These are phyloP conservation scores for Cheilosia impressa DNA, from an alignment of 2,888 invertebrate species.

Conservation along the genomic window DNA sequence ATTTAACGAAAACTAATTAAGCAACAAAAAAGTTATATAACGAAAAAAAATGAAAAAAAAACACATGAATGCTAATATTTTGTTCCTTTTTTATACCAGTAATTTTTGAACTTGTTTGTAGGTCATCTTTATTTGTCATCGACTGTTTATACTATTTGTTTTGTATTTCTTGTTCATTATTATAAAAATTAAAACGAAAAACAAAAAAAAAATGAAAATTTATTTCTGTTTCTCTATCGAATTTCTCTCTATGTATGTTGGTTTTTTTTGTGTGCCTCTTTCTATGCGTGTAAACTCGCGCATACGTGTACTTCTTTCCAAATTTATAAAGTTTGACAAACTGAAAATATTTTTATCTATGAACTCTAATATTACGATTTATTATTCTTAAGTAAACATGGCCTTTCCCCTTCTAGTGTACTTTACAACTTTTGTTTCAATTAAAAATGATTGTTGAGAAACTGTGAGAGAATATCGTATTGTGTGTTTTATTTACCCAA, in stretches of 20 bases:
- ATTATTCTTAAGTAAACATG: slow-evolving; percentile 64
- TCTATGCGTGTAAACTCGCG: slow-evolving; percentile 46
- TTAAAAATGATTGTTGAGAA: slow-evolving; percentile 33
- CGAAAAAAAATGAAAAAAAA: slow-evolving; percentile 22
- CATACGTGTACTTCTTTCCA: slow-evolving; percentile 61
- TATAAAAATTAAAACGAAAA: slow-evolving; percentile 15
- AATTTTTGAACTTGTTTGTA: slow-evolving; percentile 35
- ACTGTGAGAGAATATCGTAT: slow-evolving; percentile 5
- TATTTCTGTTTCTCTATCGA: slow-evolving; percentile 42
- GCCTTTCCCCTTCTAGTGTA: slow-evolving; percentile 59
- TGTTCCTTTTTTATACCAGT: slow-evolving; percentile 68
- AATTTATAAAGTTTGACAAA: slow-evolving; percentile 24
- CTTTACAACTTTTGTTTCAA: slow-evolving; percentile 50
- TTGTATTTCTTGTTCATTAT: slow-evolving; percentile 54
- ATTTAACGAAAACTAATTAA: slow-evolving; percentile 18
- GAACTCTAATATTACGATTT: slow-evolving; percentile 33
- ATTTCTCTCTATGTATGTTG: slow-evolving; percentile 30
- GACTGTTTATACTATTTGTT: slow-evolving; percentile 43
- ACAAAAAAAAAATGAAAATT: slow-evolving; percentile 21
- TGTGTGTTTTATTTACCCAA: slow-evolving; percentile 7
- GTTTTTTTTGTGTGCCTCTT: slow-evolving; percentile 64
- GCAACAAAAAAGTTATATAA: slow-evolving; percentile 19
- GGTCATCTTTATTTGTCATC: slow-evolving; percentile 15
- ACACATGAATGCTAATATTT: slow-evolving; percentile 60
- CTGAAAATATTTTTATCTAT: slow-evolving; percentile 34